Percentiles rank a stretch among this genome's conserved stretches.
phyloP scores from a whole-genome alignment of 2,888 invertebrate genomes.

The Odontocerum albicorne region DNA sequence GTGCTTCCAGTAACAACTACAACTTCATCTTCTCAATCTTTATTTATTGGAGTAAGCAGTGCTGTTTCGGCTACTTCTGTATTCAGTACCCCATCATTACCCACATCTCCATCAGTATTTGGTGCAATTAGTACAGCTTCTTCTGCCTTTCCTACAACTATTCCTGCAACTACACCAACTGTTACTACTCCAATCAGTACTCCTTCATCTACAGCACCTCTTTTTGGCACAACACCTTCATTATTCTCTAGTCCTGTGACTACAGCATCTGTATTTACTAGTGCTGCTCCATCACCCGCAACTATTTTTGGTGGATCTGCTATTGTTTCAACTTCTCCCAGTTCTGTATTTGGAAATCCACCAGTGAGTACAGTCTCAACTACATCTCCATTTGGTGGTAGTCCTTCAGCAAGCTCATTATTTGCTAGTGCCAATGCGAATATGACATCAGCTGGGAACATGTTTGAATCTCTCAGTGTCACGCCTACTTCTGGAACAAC shows the following conservation, averaged over 20 bases:
- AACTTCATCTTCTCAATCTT: background rate
- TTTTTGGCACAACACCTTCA: constrained; percentile 38
- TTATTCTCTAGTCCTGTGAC: constrained; percentile 36
- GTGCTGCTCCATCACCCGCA: constrained; percentile 3
- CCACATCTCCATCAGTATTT: constrained; percentile 37
- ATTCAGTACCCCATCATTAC: constrained; percentile 34
- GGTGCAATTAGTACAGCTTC: constrained; percentile 29
- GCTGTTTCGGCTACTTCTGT: constrained; percentile 31
- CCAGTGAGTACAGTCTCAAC: constrained; percentile 5
- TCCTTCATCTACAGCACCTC: constrained; percentile 35
- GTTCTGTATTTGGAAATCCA: constrained; percentile 29
- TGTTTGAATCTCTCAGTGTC: constrained; percentile 41
- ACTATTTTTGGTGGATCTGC: constrained; percentile 33
- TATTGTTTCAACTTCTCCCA: constrained; percentile 2
- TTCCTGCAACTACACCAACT: constrained; percentile 34
- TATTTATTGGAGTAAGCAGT: no score
- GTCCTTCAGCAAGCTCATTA: constrained; percentile 21
- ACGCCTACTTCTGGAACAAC: constrained; percentile 37
- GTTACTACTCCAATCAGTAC: constrained; percentile 28
- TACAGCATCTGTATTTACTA: constrained; percentile 43
- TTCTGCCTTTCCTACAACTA: constrained; percentile 17
- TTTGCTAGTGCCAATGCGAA: constrained; percentile 29
- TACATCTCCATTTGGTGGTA: constrained; percentile 1
- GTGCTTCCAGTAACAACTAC: background rate
- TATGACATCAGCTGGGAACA: constrained; percentile 22